Evolutionary conservation across 2,113 vertebrate genomes (phyloP), one percentile per base, ranked within the genome.

Genomic region (Rhinogobius similis): DNA sequence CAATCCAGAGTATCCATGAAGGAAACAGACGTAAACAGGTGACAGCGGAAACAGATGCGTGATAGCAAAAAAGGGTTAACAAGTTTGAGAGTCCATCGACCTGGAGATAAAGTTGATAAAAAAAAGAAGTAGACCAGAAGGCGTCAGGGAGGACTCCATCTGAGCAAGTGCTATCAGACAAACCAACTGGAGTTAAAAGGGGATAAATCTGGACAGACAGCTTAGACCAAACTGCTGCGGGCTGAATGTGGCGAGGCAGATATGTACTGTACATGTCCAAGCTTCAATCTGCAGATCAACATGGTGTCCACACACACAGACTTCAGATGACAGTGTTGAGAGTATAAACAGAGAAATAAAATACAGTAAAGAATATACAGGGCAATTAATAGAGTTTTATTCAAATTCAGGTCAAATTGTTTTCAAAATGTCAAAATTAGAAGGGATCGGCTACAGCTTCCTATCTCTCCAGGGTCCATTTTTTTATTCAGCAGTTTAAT

Each of bases 201-300:
- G 32, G 11, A 56, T 26, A 53, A 53, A 24, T 56, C 62, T 26
- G 48, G 56, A 29, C 53, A 68, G 50, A 65, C 20, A 18, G 52
- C 64, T 41, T 70, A 70, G 56, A 67, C 38, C 66, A 81, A 65
- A 75, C 69, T 65, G 68, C 75, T 69, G 50, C 26, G 14, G 63
- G 75, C 69, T 23, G 46, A 52, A 65, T 44, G 48, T 8, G 5
- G 26, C 48, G 71, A 72, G 52, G 21, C 38, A 43, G 62, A 39
- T 23, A 43, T 61, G 58, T 61, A 38, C 58, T n/a, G 58, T 61
- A 2, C 39, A 61, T 46, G 62, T 75, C 55, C 65, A 62, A 41
- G 38, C 41, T 67, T 32, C 32, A 1, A 23, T 9, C n/a, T 5
- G 18, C 65, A 48, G 50, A 56, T 59, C 41, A 77, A 72, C 21